Evolutionary conservation across 2,797 vertebrate species (phyloP), one percentile per base, ranked within the genome.

Genomic region (Tauraco hartlaubi): DNA sequence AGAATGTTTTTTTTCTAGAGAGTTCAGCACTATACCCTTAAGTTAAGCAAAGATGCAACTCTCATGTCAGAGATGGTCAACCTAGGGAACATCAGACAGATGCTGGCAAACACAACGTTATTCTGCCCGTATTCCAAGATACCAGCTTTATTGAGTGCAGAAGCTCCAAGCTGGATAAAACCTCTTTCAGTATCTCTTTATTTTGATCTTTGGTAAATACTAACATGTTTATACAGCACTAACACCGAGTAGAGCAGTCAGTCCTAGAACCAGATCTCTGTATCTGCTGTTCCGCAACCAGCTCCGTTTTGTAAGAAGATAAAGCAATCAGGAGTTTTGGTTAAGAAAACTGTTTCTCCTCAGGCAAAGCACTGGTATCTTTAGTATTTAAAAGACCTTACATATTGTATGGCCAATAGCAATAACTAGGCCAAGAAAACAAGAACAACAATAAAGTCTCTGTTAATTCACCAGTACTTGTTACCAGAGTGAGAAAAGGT

Each of bases 11-110:
- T 29, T n/a, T 39, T 18, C 28, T 55, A 20, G 9, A 17, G 5
- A 28, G 16, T 44, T 68, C 41, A 44, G 23, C 63, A 39, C 26
- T 3, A 0, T 2, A 51, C 1, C 8, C 35, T 44, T 33, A 66
- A 39, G 7, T 39, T 73, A 28, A 46, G 3, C 22, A 31, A 5
- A 44, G 19, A 13, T n/a, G 8, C 9, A 15, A 16, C 12, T 69
- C 20, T 13, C 6, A 7, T 0, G 0, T 26, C 44, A 75, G 52
- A 76, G n/a, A 43, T 20, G 7, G 20, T 51, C n/a, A 23, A 26
- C 29, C 5, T 9, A n/a, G 28, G 23, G 26, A 66, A 35, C 28
- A 63, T 13, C 61, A 84, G 23, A 59, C 1, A 64, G 22, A 31
- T 33, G 5, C 6, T 61, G 28, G 15, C 1, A 4, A 79, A 8